Percentiles rank a stretch among this genome's conserved stretches.
These are phyloP conservation scores for Aphidius colemani DNA, from an alignment of 2,888 invertebrate species.

Conservation along the genomic window DNA sequence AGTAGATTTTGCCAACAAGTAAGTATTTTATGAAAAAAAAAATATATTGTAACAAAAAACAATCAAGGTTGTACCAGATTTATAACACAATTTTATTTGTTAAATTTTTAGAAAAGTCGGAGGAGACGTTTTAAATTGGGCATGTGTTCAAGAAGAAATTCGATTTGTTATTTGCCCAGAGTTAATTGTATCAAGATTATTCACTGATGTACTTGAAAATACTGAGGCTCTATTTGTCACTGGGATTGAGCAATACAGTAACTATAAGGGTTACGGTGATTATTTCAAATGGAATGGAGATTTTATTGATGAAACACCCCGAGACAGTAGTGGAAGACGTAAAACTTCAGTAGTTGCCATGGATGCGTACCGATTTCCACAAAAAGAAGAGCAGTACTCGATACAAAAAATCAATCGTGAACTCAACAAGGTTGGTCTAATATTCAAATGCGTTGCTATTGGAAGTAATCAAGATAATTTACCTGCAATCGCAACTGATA, in stretches of 20 bases:
- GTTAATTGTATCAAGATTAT: conserved; percentile 81
- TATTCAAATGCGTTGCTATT: no score
- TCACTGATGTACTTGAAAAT: conserved; percentile 78
- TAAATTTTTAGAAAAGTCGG: conserved; percentile 69
- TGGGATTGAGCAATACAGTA: conserved; percentile 79
- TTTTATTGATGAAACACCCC: conserved; percentile 71
- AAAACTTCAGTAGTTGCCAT: conserved; percentile 82
- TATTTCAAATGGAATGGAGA: conserved; percentile 80
- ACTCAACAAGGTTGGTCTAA: conserved; percentile 78
- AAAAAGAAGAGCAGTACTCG: conserved; percentile 64
- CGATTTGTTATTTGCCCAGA: conserved; percentile 94
- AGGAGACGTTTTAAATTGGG: conserved; percentile 86
- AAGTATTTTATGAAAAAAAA: conserved; percentile 39
- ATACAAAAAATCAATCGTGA: conserved; percentile 73
- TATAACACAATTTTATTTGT: neutral
- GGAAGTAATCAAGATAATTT: conserved; percentile 42
- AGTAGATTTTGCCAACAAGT: conserved; percentile 96
- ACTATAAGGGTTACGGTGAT: conserved; percentile 80
- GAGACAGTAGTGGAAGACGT: conserved; percentile 71
- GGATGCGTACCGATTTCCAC: conserved; percentile 79
- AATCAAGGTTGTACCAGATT: no score
- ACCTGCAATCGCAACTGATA: conserved; percentile 68
- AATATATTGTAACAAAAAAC: no score
- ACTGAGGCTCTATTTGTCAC: conserved; percentile 84
- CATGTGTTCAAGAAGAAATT: conserved; percentile 97